Conservation (phyloP, 2,888 invertebrate genomes). For the Cheilosia impressa region DNA sequence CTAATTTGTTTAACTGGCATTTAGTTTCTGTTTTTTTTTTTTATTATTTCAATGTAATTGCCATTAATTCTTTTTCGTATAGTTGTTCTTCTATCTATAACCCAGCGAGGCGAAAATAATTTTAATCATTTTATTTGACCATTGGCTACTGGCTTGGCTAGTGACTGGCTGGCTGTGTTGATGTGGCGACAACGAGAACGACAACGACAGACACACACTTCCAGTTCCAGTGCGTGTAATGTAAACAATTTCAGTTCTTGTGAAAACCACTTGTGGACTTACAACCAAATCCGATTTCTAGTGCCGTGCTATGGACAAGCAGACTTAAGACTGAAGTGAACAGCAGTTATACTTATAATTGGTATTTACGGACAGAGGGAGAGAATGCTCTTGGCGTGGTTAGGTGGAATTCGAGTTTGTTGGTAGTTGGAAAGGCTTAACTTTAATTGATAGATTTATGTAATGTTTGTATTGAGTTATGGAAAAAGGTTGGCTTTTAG, state of each 20-base stretch:
- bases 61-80: constrained; percentile 38
- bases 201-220: neutral
- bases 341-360: neutral
- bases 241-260: constrained; percentile 29
- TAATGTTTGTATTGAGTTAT: constrained; percentile 10
- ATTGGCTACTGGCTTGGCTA: constrained; percentile 1
- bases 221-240: constrained; percentile 25
- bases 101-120: constrained; percentile 9
- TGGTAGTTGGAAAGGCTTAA: constrained; percentile 41
- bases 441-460: constrained; percentile 26
- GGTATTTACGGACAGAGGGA: constrained; percentile 20
- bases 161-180: neutral
- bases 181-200: neutral
- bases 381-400: constrained; percentile 56
- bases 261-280: constrained; percentile 19
- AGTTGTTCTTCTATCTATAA: constrained; percentile 10
- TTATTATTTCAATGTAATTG: constrained; percentile 49
- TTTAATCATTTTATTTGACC: constrained; percentile 33
- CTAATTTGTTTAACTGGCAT: constrained; percentile 69
- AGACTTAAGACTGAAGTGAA: neutral
- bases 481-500: neutral
- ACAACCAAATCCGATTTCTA: constrained; percentile 18
- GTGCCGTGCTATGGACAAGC: neutral
- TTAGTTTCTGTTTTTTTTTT: constrained; percentile 33
- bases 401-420: constrained; percentile 47